Base-by-base conservation (phyloP, 2,888 invertebrate genomes). In the Patella ulyssiponensis region DNA sequence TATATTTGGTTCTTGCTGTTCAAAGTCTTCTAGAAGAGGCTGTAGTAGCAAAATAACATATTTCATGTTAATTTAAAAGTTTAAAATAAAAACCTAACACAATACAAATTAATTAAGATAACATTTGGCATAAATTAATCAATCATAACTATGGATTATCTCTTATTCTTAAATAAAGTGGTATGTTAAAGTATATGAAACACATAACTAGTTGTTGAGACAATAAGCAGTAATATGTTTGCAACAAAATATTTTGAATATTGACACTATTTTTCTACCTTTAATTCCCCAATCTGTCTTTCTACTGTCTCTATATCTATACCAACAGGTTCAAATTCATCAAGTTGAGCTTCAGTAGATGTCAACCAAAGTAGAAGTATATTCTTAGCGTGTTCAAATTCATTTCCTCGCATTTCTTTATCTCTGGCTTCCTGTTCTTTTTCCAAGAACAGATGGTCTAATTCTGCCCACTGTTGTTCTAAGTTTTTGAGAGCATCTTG, bases 401-500 rank as follows among this genome's bases (percentile, higher is more conserved):
- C 96, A 87, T 94, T 94, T 81, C 96, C 94, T 84, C 97, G 96
- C 87, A 98, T 97, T 0, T 96, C 95, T 75, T 96, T 94, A 84
- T 96, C 95, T 88, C 95, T 95, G 58, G 96, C 95, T 51, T 97
- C 93, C 88, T 95, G 95, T 86, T 95, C 95, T 85, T 96, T 96
- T 88, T 98, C 97, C 83, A 96, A 96, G 51, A 98, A 93, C 0
- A 95, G 92, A 23, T 94, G 94, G 87, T 95, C 95, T 85, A 98
- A 94, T 88, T 97, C 97, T 74, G 95, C 95, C 98, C 98, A 98
- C 88, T 95, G 95, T 83, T 94, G 95, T 92, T 98, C 97, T 82
- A 98, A 93, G 3, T 95, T 85, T 20, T 83, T 75, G 27, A 91
- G 74, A 15, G 85, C 81, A 78, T 88, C 88, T 76, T 89, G 88